Evolutionary conservation across 37 sponge, comb jelly and placozoan genomes (phyloP).

Genomic region (Aplysina aerophoba): DNA sequence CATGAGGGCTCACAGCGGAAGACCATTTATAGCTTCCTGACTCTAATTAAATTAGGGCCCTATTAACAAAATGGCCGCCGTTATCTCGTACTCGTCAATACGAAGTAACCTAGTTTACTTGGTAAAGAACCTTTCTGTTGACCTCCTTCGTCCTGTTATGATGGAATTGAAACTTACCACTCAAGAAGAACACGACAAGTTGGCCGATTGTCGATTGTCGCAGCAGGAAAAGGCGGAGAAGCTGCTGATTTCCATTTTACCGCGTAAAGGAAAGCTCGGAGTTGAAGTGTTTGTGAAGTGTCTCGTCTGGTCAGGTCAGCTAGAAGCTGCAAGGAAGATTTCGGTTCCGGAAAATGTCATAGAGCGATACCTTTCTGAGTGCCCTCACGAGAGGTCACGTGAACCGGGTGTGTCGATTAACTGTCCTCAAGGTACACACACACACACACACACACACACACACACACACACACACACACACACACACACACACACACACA

Average conservation of each 20-base stretch:
- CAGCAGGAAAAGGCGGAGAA: not conserved
- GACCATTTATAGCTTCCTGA: too few relatives aligned
- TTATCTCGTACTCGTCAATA: not conserved
- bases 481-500: too few relatives aligned
- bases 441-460: too few relatives aligned
- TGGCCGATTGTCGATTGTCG: not conserved
- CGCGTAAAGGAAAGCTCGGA: slow-evolving; percentile 3
- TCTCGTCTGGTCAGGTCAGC: slow-evolving; percentile 26
- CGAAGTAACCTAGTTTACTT: not conserved
- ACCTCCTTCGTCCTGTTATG: not conserved
- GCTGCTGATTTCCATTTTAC: not conserved
- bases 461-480: too few relatives aligned
- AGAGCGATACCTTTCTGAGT: not conserved
- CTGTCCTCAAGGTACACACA: too few relatives aligned
- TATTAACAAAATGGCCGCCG: too few relatives aligned
- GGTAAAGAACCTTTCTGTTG: not conserved
- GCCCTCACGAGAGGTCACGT: not conserved
- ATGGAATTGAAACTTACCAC: not conserved
- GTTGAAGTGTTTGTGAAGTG: not conserved
- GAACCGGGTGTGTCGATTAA: not conserved
- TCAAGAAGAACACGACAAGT: not conserved
- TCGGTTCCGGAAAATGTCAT: not conserved
- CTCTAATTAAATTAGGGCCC: too few relatives aligned
- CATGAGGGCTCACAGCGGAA: too few relatives aligned
- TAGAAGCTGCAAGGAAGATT: not conserved